Conservation (phyloP, 1,140 invertebrate genomes). For the Steinernema feltiae region DNA sequence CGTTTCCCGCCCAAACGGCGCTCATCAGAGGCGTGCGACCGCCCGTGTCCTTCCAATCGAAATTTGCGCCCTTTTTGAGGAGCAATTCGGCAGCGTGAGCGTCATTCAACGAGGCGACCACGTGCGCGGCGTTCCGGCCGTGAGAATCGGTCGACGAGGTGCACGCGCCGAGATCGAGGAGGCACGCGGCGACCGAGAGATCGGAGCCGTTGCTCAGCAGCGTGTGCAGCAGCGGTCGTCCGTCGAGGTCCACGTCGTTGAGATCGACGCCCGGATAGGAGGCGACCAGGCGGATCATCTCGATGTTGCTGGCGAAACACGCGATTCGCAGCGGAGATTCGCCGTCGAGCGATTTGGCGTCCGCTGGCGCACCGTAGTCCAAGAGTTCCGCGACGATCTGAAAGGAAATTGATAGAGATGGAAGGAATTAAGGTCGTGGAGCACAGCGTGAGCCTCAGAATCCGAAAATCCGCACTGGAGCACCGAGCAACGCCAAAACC, state of each 20-base stretch:
- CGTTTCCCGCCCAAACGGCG: conserved; percentile 29
- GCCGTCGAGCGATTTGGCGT: conserved; percentile 28
- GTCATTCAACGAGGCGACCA: conserved; percentile 25
- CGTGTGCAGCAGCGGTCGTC: conserved; percentile 27
- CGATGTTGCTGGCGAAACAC: conserved; percentile 24
- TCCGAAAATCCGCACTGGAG: too few relatives aligned
- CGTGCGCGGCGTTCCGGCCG: conserved; percentile 25
- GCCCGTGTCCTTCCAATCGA: conserved; percentile 30
- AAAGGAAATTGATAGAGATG: background rate
- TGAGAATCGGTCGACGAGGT: conserved; percentile 27
- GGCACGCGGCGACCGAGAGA: conserved; percentile 24
- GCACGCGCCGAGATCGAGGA: conserved; percentile 14
- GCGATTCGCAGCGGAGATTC: conserved; percentile 28
- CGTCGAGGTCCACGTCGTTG: conserved; percentile 26
- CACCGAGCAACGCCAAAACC: too few relatives aligned
- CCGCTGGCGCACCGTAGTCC: conserved; percentile 17
- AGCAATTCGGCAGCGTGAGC: conserved; percentile 32
- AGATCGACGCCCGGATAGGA: conserved; percentile 19
- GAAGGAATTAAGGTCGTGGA: too few relatives aligned
- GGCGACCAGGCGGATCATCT: conserved; percentile 20
- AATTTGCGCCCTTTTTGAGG: conserved; percentile 19
- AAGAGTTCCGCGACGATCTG: conserved; percentile 32
- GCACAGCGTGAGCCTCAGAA: too few relatives aligned
- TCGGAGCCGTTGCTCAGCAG: conserved; percentile 25
- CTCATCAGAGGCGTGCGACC: conserved; percentile 36